Evolutionary conservation across 2,888 invertebrate genomes (phyloP), one percentile per base, ranked within the genome.

Genomic region (Ligdia adustata): DNA sequence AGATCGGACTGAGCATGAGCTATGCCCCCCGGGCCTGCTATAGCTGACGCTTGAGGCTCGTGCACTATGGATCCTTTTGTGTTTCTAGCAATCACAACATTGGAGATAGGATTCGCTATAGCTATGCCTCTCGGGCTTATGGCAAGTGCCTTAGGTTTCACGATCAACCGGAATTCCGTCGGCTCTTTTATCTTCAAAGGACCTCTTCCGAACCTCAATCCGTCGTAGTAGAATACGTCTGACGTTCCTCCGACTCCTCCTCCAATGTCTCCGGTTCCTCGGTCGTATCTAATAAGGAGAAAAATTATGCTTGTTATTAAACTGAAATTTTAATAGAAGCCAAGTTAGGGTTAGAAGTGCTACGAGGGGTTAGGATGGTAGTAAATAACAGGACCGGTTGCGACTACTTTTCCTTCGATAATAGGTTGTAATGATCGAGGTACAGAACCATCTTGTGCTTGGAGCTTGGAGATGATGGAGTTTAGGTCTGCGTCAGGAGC

Each of bases 1-100:
- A 95, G 90, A 73, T 95, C 94, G 42, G 95, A 94, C 67, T 94
- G 92, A 0, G 95, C 95, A 68, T 95, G 94, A 0, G 95, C 95
- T 34, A 93, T 91, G 4, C 95, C 95, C 2, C 95, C 95, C 18
- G 94, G 94, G 3, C 95, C 95, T 1, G 92, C 95, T 2, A 95
- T 91, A 2, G 95, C 95, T 0, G 94, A 91, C 0, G 95, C 93
- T 50, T 91, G 90, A 1, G 95, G 95, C 53, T 92, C 90, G 67
- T 94, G 94, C 11, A 92, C 78, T 32, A 95, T 92, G 50, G 93
- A 92, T 0, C 92, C 93, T 43, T 90, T 85, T 27, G 90, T 90
- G 13, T 93, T 93, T 55, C 90, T 85, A 42, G 91, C 90, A 9
- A 95, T 79, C 15, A 94, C 73, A 4, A 95, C 95, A 57, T 90